phyloP scores from a whole-genome alignment of 2,113 vertebrate genomes.

The Centropus bengalensis region DNA sequence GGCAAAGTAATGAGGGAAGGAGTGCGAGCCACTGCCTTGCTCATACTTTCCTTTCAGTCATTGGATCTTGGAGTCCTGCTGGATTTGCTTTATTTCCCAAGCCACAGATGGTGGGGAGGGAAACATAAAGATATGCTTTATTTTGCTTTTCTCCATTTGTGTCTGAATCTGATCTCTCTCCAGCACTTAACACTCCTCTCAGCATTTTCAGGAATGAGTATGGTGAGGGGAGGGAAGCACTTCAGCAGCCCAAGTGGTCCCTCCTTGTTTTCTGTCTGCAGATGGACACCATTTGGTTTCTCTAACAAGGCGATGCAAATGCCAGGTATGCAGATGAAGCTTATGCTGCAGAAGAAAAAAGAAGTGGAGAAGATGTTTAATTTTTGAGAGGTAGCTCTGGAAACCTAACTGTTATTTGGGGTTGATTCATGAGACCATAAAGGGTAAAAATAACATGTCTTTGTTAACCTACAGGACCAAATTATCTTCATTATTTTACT shows the following conservation, averaged over 20 bases:
- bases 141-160: not conserved
- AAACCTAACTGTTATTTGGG: not conserved
- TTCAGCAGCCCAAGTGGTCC: not conserved
- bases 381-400: not conserved
- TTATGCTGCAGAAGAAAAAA: not conserved
- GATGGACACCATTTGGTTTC: not conserved
- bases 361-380: not conserved
- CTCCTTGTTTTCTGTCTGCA: not conserved
- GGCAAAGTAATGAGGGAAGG: not conserved
- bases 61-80: not conserved
- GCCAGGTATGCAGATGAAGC: not conserved
- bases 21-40: not conserved
- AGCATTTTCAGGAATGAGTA: not conserved
- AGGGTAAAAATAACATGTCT: not conserved
- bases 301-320: not conserved
- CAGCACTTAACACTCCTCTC: not conserved
- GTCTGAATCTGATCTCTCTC: not conserved
- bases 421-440: not conserved
- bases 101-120: not conserved
- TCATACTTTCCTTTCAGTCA: not conserved
- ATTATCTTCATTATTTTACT: conserved; percentile 7
- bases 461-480: not conserved
- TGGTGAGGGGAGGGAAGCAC: not conserved
- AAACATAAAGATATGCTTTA: not conserved
- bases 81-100: not conserved